A percentile compares a stretch with the other conserved stretches of the same genome.
Conservation (phyloP, 2,888 invertebrate species). For the Sinopyrophorus schimmeli region DNA sequence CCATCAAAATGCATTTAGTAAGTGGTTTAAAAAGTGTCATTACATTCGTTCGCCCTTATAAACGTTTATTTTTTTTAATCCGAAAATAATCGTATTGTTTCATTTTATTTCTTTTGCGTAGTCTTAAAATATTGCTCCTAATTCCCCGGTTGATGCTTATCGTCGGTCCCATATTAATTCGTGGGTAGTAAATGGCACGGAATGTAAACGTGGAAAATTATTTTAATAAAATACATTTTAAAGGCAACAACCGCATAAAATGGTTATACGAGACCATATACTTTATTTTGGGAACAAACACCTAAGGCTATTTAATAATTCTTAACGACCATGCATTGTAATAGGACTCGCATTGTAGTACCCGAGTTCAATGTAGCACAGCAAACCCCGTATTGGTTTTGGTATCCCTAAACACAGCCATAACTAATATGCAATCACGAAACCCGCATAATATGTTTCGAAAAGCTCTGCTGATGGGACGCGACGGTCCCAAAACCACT, state of each 20-base stretch:
- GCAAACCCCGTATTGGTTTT: constrained; percentile 34
- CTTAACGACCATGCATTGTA: constrained; percentile 28
- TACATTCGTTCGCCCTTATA: no score
- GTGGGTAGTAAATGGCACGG: background rate
- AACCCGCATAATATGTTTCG: constrained; percentile 35
- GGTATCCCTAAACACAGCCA: constrained; percentile 34
- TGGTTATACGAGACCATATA: constrained; percentile 22
- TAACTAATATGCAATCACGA: constrained; percentile 38
- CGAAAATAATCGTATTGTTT: no score
- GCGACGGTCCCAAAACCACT: constrained; percentile 32
- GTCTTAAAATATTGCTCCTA: no score
- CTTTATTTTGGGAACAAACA: constrained; percentile 23
- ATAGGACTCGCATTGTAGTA: constrained; percentile 19
- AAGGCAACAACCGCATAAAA: constrained; percentile 22
- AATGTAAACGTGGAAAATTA: constrained; percentile 1
- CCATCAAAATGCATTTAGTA: no score
- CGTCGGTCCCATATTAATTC: no score
- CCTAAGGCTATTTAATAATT: constrained; percentile 29
- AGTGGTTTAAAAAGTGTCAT: no score
- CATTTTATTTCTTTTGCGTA: no score
- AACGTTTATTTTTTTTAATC: no score
- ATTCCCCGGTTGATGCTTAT: no score
- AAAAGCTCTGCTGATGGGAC: constrained; percentile 27
- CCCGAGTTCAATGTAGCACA: constrained; percentile 32
- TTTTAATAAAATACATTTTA: constrained; percentile 18